Evolutionary conservation across 2,797 vertebrate species (phyloP).

Genomic region (Crocidura indochinensis): DNA sequence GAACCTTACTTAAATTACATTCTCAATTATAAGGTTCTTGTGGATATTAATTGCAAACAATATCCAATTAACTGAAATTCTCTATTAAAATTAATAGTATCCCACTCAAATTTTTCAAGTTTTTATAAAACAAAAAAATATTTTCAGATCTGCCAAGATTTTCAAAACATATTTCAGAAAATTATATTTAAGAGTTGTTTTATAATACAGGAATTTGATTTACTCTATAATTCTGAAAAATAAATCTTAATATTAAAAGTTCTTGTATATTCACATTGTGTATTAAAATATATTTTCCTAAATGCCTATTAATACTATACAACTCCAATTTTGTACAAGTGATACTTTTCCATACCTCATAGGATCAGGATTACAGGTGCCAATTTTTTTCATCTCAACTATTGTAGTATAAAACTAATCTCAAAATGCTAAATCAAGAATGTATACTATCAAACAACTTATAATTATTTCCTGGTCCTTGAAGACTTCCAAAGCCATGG

Average conservation of each 20-base stretch:
- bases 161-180: neutral
- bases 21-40: neutral
- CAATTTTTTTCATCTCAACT: conserved; percentile 29
- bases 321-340: neutral
- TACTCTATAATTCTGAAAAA: neutral
- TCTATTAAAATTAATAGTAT: conserved; percentile 17
- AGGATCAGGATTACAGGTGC: neutral
- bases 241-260: neutral
- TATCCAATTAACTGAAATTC: neutral
- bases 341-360: neutral
- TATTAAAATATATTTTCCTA: neutral
- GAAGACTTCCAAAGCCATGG: neutral
- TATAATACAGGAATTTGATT: conserved; percentile 21
- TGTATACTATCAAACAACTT: neutral
- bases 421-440: conserved; percentile 30
- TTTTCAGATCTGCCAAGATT: neutral
- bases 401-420: neutral
- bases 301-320: neutral
- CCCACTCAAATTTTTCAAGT: neutral
- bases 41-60: no score
- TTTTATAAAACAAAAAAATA: conserved; percentile 4
- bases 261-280: neutral
- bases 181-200: neutral
- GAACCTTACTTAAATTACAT: neutral
- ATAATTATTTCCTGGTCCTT: neutral